Evolutionary conservation across 1,140 invertebrate genomes (phyloP).

Genomic region (Heliconius melpomene): DNA sequence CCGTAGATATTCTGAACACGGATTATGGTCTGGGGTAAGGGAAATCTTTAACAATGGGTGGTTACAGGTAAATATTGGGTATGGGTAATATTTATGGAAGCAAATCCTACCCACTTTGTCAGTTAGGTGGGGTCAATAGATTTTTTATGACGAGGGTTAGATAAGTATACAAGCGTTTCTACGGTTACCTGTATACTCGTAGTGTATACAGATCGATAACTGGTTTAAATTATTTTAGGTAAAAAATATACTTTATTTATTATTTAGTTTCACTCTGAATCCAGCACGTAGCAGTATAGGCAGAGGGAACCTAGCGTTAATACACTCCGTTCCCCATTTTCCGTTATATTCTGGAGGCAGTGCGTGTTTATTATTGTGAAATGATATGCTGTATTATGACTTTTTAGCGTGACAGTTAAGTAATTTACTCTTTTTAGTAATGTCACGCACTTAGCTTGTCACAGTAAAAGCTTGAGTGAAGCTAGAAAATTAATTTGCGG

Average conservation of each 20-base stretch:
- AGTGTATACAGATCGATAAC: not conserved
- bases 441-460: not conserved
- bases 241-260: too few relatives aligned
- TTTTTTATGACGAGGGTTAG: slow-evolving; percentile 7
- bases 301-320: too few relatives aligned
- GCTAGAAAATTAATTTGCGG: not conserved
- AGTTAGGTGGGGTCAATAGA: not conserved
- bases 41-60: slow-evolving; percentile 29
- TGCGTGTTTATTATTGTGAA: not conserved
- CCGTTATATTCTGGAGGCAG: too few relatives aligned
- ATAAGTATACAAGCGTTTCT: slow-evolving; percentile 4
- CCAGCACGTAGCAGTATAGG: too few relatives aligned
- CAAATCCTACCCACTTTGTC: slow-evolving; percentile 5
- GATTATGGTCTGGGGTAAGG: slow-evolving; percentile 13
- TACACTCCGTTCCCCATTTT: too few relatives aligned
- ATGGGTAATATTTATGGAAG: slow-evolving; percentile 18
- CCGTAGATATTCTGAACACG: slow-evolving; percentile 30
- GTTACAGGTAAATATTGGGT: slow-evolving; percentile 22
- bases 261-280: too few relatives aligned
- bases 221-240: not conserved
- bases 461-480: not conserved
- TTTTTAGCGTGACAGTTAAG: slow-evolving; percentile 4
- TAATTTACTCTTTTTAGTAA: not conserved
- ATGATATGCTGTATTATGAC: not conserved
- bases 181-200: not conserved